phyloP scores from a whole-genome alignment of 2,113 vertebrate genomes.

The Oenanthe oenanthe region DNA sequence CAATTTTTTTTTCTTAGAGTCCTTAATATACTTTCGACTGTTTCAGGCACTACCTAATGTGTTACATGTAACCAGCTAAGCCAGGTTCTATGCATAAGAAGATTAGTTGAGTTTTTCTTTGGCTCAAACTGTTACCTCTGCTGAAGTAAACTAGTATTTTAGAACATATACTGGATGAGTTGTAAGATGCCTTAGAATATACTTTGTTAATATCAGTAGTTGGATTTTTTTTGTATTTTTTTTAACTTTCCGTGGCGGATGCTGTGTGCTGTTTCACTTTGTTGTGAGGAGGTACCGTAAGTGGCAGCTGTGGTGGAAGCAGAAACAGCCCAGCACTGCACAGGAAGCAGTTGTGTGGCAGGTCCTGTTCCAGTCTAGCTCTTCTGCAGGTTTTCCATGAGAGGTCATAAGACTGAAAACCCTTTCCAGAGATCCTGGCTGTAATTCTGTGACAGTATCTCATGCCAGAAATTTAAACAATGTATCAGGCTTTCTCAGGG shows the following conservation, averaged over 20 bases:
- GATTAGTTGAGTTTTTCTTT: background rate
- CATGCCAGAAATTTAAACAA: background rate
- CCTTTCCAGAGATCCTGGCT: background rate
- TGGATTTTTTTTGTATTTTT: background rate
- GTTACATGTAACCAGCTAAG: background rate
- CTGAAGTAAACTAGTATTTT: background rate
- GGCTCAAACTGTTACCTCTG: background rate
- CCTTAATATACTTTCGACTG: background rate
- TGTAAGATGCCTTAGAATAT: background rate
- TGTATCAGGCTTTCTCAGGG: background rate
- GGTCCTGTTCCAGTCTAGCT: background rate
- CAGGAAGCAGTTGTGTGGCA: background rate
- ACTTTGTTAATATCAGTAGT: background rate
- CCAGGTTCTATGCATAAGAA: background rate
- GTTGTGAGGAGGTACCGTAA: rapidly evolving
- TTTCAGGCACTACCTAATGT: background rate
- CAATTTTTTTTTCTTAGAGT: background rate
- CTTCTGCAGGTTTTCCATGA: background rate
- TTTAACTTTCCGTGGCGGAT: background rate
- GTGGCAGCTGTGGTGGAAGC: background rate
- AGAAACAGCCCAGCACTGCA: background rate
- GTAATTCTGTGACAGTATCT: background rate
- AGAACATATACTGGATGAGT: background rate
- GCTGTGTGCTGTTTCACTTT: background rate
- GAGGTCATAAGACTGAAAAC: background rate